phyloP scores from a whole-genome alignment of 2,113 vertebrate species.

The Melanostigma gelatinosum region DNA sequence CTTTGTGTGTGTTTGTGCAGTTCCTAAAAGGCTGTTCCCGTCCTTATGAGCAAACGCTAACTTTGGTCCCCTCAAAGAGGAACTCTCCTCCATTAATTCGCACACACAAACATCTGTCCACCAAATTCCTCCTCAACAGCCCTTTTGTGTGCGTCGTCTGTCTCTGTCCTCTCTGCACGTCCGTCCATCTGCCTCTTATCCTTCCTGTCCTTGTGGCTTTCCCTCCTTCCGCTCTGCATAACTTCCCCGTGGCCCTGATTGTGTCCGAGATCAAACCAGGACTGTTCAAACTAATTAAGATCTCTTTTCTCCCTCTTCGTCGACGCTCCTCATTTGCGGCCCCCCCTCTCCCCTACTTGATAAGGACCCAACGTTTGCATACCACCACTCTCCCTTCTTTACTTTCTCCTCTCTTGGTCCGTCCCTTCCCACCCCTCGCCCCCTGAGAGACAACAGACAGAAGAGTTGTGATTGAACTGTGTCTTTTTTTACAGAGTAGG shows the following conservation, averaged over 20 bases:
- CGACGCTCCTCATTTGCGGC: constrained; percentile 11
- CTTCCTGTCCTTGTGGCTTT: constrained; percentile 8
- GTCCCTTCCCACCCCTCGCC: constrained; percentile 13
- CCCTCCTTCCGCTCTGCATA: constrained; percentile 11
- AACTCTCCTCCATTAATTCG: constrained; percentile 33
- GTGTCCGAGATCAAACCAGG: constrained; percentile 41
- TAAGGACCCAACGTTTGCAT: constrained; percentile 56
- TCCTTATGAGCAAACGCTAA: constrained; percentile 63
- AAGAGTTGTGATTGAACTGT: constrained; percentile 56
- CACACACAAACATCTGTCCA: constrained; percentile 65
- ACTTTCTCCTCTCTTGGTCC: constrained; percentile 41
- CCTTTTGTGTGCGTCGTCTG: constrained; percentile 37
- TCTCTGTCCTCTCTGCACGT: neutral
- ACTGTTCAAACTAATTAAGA: constrained; percentile 22
- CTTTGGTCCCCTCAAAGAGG: constrained; percentile 46
- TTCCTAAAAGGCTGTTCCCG: constrained; percentile 44
- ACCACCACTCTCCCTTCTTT: constrained; percentile 49
- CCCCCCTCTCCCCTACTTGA: constrained; percentile 9
- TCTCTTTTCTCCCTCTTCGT: constrained; percentile 8
- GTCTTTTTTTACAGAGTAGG: constrained; percentile 62
- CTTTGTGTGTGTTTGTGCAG: constrained; percentile 42
- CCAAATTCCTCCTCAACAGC: constrained; percentile 48
- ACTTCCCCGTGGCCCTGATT: constrained; percentile 40
- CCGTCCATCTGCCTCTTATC: constrained; percentile 45
- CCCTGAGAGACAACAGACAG: constrained; percentile 38